Evolutionary conservation across 2,113 vertebrate genomes (phyloP).

Genomic region (Antechinus stuartii): DNA sequence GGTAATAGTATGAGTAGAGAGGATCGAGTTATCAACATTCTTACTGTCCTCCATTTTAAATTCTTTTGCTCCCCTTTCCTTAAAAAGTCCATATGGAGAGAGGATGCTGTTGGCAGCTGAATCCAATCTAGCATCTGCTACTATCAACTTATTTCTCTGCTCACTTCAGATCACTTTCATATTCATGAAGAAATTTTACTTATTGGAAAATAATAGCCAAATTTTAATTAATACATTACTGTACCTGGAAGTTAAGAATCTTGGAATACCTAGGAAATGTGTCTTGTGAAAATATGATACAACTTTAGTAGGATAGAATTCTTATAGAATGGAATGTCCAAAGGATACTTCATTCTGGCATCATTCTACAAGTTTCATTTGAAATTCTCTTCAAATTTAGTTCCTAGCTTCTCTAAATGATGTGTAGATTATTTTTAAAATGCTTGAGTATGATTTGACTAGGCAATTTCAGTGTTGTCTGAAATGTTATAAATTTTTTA

Average conservation of each 20-base stretch:
- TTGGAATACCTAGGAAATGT: not conserved
- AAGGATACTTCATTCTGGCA: constrained; percentile 13
- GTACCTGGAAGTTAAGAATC: constrained; percentile 8
- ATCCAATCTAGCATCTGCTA: not conserved
- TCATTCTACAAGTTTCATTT: not conserved
- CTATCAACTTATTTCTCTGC: not conserved
- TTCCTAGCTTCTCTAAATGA: constrained; percentile 9
- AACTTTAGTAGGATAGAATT: constrained; percentile 2
- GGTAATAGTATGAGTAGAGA: not conserved
- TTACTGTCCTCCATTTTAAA: not conserved
- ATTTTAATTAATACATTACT: not conserved
- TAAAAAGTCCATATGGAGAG: not conserved
- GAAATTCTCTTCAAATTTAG: not conserved
- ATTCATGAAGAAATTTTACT: not conserved
- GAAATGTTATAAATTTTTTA: constrained; percentile 33
- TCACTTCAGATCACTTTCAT: not conserved
- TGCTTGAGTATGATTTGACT: not conserved
- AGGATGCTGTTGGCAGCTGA: not conserved
- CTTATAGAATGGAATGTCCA: constrained; percentile 1
- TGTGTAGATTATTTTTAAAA: constrained; percentile 26
- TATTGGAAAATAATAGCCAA: not conserved
- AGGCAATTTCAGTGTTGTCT: constrained; percentile 38
- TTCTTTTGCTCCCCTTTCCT: not conserved
- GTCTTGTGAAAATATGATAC: not conserved
- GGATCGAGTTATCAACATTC: not conserved